Evolutionary conservation across 1,140 invertebrate species (phyloP), one percentile per base, ranked within the genome.

Genomic region (Zaprionus davidi): DNA sequence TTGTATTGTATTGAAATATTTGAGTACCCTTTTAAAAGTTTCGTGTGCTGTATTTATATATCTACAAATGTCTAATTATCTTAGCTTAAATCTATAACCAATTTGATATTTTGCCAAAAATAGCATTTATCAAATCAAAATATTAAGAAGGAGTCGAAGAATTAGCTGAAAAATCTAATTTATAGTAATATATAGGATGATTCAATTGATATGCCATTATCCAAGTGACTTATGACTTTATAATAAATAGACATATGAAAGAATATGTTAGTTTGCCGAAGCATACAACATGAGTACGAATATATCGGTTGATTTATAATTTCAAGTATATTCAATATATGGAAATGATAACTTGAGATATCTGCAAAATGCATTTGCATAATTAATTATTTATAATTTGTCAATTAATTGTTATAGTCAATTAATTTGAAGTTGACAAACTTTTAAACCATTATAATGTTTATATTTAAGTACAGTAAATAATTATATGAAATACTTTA

Each of bases 321-420:
- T 49, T 49, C 9, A n/a, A 49, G 46, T 11, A 22, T 49, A 49
- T 24, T 20, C n/a, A 46, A 46, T 46, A 17, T 17, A 46, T 46
- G n/a, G 41, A 46, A 17, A 46, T 46, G 6, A 46, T 17, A 46
- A n/a, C 38, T n/a, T 51, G 20, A 51, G 46, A 22, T 24, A 51
- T 51, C 12, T 51, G 46, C 20, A 51, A 51, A 22, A 24, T 24
- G 46, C 20, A n/a, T 13, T 13, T 51, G 20, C 22, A 24, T 51
- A 51, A 51, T 22, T 4, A 11, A 49, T 20, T 20, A 49, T 22
- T 51, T 51, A 12, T 24, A 51, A 51, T 51, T 51, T 51, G 46
- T 51, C 46, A 51, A 51, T 51, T 49, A 49, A 49, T 22, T 51
- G 20, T 51, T 51, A 22, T 51, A 51, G 46, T 24, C 46, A 51